Evolutionary conservation across 2,113 vertebrate species (phyloP).

Genomic region (Rhinolophus sinicus): DNA sequence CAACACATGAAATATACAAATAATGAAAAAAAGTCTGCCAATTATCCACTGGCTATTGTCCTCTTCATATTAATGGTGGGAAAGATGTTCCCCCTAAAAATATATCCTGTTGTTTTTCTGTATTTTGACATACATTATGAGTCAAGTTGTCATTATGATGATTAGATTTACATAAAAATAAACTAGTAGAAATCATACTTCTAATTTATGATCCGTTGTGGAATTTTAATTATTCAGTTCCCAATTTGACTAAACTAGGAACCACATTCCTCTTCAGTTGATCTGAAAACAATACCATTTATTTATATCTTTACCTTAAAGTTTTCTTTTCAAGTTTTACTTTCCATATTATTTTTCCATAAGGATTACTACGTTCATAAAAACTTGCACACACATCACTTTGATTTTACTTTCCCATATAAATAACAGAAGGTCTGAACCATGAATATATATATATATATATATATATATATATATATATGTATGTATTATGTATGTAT

Average conservation of each 20-base stretch:
- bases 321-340: not conserved
- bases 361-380: not conserved
- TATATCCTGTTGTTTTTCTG: not conserved
- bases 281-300: not conserved
- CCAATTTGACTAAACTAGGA: not conserved
- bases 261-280: not conserved
- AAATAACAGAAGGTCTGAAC: not conserved
- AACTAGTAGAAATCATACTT: not conserved
- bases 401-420: not conserved
- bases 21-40: not conserved
- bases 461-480: too few species aligned
- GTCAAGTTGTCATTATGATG: not conserved
- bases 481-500: not conserved
- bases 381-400: not conserved
- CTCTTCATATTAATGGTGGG: not conserved
- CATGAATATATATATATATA: too few species aligned
- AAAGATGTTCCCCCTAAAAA: not conserved
- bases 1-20: not conserved
- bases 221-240: not conserved
- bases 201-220: not conserved
- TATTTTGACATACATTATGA: not conserved
- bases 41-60: not conserved
- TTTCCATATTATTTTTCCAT: conserved; percentile 1
- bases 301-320: not conserved
- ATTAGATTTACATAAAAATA: not conserved